Evolutionary conservation across 1,140 invertebrate species (phyloP), one percentile per base, ranked within the genome.

Genomic region (Leptinotarsa texana): DNA sequence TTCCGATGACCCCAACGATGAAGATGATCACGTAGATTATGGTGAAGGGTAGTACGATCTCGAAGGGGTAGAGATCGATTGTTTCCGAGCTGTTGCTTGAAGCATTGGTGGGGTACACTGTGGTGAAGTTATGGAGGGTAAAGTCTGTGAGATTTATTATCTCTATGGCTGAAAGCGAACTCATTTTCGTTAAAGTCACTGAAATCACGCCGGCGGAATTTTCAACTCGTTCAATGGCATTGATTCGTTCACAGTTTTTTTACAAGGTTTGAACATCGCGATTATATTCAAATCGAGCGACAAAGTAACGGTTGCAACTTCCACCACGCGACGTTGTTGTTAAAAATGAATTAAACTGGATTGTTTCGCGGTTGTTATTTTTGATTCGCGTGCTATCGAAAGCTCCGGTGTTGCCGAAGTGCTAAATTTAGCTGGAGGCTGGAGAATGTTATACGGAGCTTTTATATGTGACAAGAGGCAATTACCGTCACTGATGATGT

Each of bases 1-100:
- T 97, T 11, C 95, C 95, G 62, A 96, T 81, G 1, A 96, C 87
- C n/a, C 95, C 95, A 1, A 91, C 90, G 0, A 95, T 78, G 78
- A 96, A 93, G 74, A 96, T 95, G 6, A 94, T 78, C 2, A 86
- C 85, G 83, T 96, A 96, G 24, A 92, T 87, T n/a, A 93, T 84
- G 0, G 89, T 93, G 13, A 93, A 86, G 0, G 90, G 89, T 11
- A 92, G 85, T 6, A 92, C 86, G 24, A 82, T 63, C 68, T 72
- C 70, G 0, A 80, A 70, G 13, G 81, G 80, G 51, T 81, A 80
- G 22, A 80, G 18, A 47, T 73, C 63, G 27, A 73, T 33, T 8
- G 24, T 13, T 42, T 49, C 27, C 21, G 61, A 63, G 13, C 8
- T 21, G 27, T 65, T 65, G 15, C 13, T 21, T 21, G 68, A 49